These are phyloP conservation scores for Channa argus DNA, from an alignment of 2,113 vertebrate genomes.

Conservation along the genomic window DNA sequence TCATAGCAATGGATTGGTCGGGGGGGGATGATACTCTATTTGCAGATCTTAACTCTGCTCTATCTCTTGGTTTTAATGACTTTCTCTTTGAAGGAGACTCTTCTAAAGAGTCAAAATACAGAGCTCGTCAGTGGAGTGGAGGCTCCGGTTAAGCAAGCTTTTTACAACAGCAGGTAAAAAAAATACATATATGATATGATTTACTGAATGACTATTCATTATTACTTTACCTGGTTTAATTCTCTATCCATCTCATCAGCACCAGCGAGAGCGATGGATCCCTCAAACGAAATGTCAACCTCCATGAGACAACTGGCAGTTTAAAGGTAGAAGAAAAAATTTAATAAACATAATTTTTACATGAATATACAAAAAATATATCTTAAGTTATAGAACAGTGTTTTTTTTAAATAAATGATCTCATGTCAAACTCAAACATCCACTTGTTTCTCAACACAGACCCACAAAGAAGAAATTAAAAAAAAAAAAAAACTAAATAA, in stretches of 20 bases:
- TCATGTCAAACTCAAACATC: too few relatives aligned
- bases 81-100: slow-evolving; percentile 83
- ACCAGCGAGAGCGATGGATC: slow-evolving; percentile 80
- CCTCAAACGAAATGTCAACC: slow-evolving; percentile 81
- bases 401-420: too few relatives aligned
- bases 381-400: too few relatives aligned
- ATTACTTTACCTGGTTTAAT: background rate
- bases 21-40: background rate
- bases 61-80: background rate
- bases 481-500: too few relatives aligned
- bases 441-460: too few relatives aligned
- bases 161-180: slow-evolving; percentile 85
- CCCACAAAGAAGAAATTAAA: too few relatives aligned
- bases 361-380: too few relatives aligned
- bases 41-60: background rate
- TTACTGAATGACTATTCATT: background rate
- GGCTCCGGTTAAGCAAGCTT: slow-evolving; percentile 78
- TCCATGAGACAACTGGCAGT: slow-evolving; percentile 80
- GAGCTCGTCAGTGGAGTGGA: slow-evolving; percentile 67
- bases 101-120: slow-evolving; percentile 78
- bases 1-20: background rate
- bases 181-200: too few relatives aligned
- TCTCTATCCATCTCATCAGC: slow-evolving; percentile 66
- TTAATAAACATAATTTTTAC: too few relatives aligned
- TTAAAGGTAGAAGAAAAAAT: slow-evolving; percentile 76